Evolutionary conservation across 2,888 invertebrate genomes (phyloP), one percentile per base, ranked within the genome.

Genomic region (Polymixis lichenea): DNA sequence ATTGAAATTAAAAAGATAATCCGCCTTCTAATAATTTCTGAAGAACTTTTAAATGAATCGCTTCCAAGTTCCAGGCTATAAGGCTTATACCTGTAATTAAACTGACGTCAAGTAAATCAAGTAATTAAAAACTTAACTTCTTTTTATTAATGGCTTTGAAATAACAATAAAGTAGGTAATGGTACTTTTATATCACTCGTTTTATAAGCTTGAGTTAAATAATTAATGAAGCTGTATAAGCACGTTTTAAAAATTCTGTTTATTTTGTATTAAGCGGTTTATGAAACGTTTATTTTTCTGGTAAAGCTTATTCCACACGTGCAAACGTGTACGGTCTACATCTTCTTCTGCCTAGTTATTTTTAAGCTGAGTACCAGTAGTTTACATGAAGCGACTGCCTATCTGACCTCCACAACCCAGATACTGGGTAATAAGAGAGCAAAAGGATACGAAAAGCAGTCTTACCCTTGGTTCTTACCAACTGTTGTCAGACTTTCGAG

Each of bases 61-160:
- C 38, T 19, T 25, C 58, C 43, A 64, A 81, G 62, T 56, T 55
- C 46, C 46, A 60, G 62, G 17, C 62, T 61, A n/a, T 28, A n/a
- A 46, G 25, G 55, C 72, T 68, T 65, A 77, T 8, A 68, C 58
- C 43, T 58, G 49, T 55, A 66, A 84, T 72, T 78, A 84, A 68
- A 78, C 32, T 68, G 43, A 43, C 25, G 19, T 72, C 25, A 56
- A 69, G 51, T 79, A 65, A 79, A 78, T 72, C 64, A 72, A 78
- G 72, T 72, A 53, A 72, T 68, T 55, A 22, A 58, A 83, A 80
- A 60, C 62, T 53, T 38, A 22, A 32, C 13, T 53, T 64, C 1
- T 58, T 70, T 61, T 61, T 25, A 28, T 53, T 60, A 55, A 64
- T 53, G 46, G 19, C 51, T 78, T 77, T 51, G 7, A 49, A 61